Base-by-base conservation (phyloP, 1,140 invertebrate species). In the Macrobrachium rosenbergii region DNA sequence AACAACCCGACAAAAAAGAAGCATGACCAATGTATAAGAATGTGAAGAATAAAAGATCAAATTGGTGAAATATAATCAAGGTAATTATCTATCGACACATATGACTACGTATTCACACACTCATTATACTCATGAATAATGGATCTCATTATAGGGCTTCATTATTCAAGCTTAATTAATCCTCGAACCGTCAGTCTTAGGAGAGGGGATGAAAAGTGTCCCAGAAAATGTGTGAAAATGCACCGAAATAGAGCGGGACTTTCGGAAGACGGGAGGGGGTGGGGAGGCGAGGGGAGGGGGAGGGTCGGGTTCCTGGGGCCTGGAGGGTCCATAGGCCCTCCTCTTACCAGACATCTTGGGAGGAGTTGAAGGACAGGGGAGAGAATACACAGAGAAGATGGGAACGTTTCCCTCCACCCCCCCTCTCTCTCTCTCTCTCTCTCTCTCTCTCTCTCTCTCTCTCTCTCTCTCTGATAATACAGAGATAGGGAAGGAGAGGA, bases 91-190 rank as follows among this genome's bases (percentile, higher is more conserved):
- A 43, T 52, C 77, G 84, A 80, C 77, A 87, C 69, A 60, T 45
- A 45, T 58, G 75, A 59, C 28, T 45, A 52, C 78, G 85, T 81
- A 87, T 87, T 87, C 85, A 87, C 78, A 75, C 69, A 81, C 85
- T 87, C 85, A 87, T 87, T 87, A 87, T 87, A 87, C 79, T 87
- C 85, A 87, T 87, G 85, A 87, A 87, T 87, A 81, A 87, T 87
- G 85, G 85, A 87, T 87, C 85, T 87, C 85, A 87, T 87, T 87
- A 87, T 87, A 82, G 37, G 19, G 52, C 63, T 87, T 87, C 85
- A 87, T 87, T 87, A 87, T 87, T 87, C 85, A 73, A 77, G 67
- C 78, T 77, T 87, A 87, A 87, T 87, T 87, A 87, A 87, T 87
- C 85, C 84, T 62, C 85, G 72, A 87, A 87, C 85, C 85, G 85